These are phyloP conservation scores for Malacoctenus gilli DNA, from an alignment of 2,797 vertebrate genomes.

Conservation along the genomic window DNA sequence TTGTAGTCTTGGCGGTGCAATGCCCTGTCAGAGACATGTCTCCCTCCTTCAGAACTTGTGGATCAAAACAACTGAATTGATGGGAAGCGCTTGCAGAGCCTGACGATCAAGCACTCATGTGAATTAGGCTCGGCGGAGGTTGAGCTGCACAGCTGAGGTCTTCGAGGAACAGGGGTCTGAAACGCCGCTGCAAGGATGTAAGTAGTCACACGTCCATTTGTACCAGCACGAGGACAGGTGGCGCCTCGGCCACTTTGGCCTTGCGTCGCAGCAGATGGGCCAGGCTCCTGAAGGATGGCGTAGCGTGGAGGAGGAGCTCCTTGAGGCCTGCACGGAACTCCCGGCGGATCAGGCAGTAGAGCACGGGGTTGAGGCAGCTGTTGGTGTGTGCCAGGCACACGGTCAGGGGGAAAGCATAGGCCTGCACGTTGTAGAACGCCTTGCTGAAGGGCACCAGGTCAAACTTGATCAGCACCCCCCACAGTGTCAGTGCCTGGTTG, in stretches of 20 bases:
- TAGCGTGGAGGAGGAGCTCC: slow-evolving; percentile 78
- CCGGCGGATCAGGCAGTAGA: slow-evolving; percentile 82
- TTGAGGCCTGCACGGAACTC: slow-evolving; percentile 84
- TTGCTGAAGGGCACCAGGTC: slow-evolving; percentile 84
- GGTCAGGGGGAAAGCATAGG: slow-evolving; percentile 82
- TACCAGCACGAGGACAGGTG: slow-evolving; percentile 77
- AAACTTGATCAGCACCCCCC: slow-evolving; percentile 86
- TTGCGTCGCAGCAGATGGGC: slow-evolving; percentile 74
- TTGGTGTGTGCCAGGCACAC: slow-evolving; percentile 86
- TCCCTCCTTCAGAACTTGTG: too few species aligned
- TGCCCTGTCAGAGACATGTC: too few species aligned
- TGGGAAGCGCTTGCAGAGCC: slow-evolving; percentile 7
- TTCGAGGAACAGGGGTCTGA: too few species aligned
- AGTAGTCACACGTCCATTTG: slow-evolving; percentile 78
- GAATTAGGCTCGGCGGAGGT: too few species aligned
- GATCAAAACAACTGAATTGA: too few species aligned
- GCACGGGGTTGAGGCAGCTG: slow-evolving; percentile 86
- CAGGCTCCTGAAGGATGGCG: slow-evolving; percentile 75
- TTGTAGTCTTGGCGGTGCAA: too few species aligned
- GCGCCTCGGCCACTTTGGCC: slow-evolving; percentile 79
- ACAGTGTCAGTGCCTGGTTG: slow-evolving; percentile 84
- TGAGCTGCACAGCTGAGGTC: too few species aligned
- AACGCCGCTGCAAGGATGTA: too few species aligned
- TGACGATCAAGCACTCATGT: background rate
- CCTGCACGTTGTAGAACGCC: slow-evolving; percentile 84